A percentile compares a stretch with the other conserved stretches of the same genome.
phyloP scores from a whole-genome alignment of 2,888 invertebrate genomes.

The Chloromyia formosa region DNA sequence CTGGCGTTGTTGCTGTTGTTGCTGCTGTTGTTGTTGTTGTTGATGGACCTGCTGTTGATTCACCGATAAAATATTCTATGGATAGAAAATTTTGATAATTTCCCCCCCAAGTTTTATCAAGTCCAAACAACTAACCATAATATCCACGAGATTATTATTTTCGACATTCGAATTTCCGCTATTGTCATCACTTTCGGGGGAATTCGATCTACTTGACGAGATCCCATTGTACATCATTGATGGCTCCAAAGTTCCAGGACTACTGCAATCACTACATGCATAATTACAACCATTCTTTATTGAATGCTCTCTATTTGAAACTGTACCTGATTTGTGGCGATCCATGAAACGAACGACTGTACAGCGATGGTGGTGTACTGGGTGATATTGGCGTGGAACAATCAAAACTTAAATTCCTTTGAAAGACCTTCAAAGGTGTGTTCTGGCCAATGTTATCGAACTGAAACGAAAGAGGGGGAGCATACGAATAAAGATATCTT shows the following conservation, averaged over 20 bases:
- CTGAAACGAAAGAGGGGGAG: constrained; percentile 53
- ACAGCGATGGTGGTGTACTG: constrained; percentile 63
- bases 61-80: constrained; percentile 59
- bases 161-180: constrained; percentile 59
- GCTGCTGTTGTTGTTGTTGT: constrained; percentile 53
- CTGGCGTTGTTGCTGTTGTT: constrained; percentile 53
- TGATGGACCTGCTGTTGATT: constrained; percentile 52
- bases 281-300: constrained; percentile 11
- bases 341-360: constrained; percentile 63
- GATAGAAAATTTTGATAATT: neutral
- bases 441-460: constrained; percentile 64
- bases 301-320: neutral
- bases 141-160: constrained; percentile 59
- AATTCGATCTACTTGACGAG: constrained; percentile 61
- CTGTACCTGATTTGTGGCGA: constrained; percentile 63
- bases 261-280: constrained; percentile 59
- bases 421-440: constrained; percentile 64
- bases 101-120: neutral
- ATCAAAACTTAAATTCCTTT: constrained; percentile 65
- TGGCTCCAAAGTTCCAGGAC: constrained; percentile 48
- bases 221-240: constrained; percentile 49
- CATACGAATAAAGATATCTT: neutral
- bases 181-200: constrained; percentile 62
- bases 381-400: constrained; percentile 64
- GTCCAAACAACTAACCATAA: constrained; percentile 57